Conservation (phyloP, 2,888 invertebrate genomes). For the Drosophila cognata region DNA sequence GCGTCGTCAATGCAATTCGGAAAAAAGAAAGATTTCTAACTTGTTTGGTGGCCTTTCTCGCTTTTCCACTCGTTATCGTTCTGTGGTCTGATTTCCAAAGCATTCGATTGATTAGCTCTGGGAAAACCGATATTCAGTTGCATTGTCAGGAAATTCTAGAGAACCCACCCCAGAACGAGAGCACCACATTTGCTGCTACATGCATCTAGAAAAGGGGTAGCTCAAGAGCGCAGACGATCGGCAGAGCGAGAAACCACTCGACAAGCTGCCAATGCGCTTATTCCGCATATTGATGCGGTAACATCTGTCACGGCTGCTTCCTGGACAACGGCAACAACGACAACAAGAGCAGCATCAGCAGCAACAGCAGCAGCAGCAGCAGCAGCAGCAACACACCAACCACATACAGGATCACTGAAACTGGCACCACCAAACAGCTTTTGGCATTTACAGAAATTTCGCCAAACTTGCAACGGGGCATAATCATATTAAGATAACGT, state of each 20-base stretch:
- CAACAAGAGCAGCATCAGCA: constrained; percentile 16
- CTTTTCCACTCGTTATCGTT: constrained; percentile 39
- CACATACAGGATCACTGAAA: constrained; percentile 29
- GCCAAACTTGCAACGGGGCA: constrained; percentile 20
- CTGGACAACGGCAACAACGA: constrained; percentile 51
- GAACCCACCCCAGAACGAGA: constrained; percentile 41
- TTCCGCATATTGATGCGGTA: constrained; percentile 65
- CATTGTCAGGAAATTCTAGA: neutral
- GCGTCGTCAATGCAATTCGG: constrained; percentile 74
- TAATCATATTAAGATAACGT: constrained; percentile 28
- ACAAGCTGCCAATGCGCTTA: constrained; percentile 67
- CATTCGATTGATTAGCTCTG: constrained; percentile 67
- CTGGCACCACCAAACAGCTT: constrained; percentile 47
- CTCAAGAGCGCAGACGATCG: constrained; percentile 29
- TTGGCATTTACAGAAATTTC: constrained; percentile 40
- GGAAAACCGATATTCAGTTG: constrained; percentile 22
- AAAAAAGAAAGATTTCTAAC: constrained; percentile 71
- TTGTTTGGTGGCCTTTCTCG: constrained; percentile 70
- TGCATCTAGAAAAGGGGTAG: constrained; percentile 53
- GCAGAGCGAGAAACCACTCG: constrained; percentile 53
- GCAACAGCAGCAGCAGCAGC: neutral
- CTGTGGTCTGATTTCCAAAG: constrained; percentile 46
- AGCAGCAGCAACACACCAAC: constrained; percentile 19
- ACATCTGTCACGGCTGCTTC: constrained; percentile 75
- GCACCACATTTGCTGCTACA: neutral